Evolutionary conservation across 2,113 vertebrate species (phyloP), one percentile per base, ranked within the genome.

Genomic region (Anolis sagrei): DNA sequence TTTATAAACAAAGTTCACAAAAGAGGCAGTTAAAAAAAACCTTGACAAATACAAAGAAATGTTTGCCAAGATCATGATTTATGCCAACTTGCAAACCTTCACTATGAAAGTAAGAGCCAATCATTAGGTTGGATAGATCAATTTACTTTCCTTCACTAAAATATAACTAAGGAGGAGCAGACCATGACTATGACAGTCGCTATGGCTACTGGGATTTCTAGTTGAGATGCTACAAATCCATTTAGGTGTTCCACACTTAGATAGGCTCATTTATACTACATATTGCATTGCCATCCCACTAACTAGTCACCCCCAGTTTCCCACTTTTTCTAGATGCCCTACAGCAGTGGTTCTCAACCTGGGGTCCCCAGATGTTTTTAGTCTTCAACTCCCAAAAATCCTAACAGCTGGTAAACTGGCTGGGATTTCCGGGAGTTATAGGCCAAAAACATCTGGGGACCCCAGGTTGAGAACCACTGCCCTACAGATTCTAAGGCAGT

Each of bases 1-100:
- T 92, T 90, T 92, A 77, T 64, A 83, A 90, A 69, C 29, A 4
- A 85, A 73, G 68, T 90, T 82, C 27, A 0, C 13, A 48, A 76
- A 87, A 84, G 79, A 87, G 51, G 0, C 0, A 85, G 0, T 66
- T 18, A 0, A 34, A 72, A 82, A 72, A 73, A 32, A 80, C 44
- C 0, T 79, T 66, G 85, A 85, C 1, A 58, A 7, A 0, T 0
- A 34, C 0, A 69, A 74, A 85, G 66, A 82, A 90, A 79, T 34
- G 39, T 87, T 74, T 88, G 18, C 85, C 85, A 85, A 44, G 74
- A 7, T 84, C 79, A 86, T 91, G 89, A 86, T 87, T 94, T 93
- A 91, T 16, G 9, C 18, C 18, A 68, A 58, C 16, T 14, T 49
- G 11, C 21, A 66, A 25, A 34, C 29, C 14, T 48, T 69, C 21